Evolutionary conservation across 2,888 invertebrate genomes (phyloP).

Genomic region (Lasioglossum vierecki): DNA sequence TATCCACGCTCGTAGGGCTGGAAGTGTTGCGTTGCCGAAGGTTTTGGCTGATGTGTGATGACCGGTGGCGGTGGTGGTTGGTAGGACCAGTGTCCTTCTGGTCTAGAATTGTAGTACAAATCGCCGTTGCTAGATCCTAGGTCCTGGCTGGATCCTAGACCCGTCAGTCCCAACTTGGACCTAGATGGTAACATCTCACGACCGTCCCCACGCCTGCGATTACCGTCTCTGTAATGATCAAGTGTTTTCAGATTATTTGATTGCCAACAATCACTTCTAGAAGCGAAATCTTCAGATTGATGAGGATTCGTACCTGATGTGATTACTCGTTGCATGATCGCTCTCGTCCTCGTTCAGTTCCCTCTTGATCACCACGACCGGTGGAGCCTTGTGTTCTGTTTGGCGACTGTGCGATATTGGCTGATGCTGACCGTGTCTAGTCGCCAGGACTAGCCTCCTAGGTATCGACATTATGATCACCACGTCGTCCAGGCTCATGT

Average conservation of each 20-base stretch:
- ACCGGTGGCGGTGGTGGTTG: conserved; percentile 93
- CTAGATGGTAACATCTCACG: conserved; percentile 91
- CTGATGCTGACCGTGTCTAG: conserved; percentile 88
- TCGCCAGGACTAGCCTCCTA: conserved; percentile 95
- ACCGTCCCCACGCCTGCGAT: conserved; percentile 89
- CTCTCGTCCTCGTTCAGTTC: conserved; percentile 93
- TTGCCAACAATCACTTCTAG: neutral
- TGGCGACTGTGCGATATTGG: conserved; percentile 81
- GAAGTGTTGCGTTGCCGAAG: conserved; percentile 90
- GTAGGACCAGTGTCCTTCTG: conserved; percentile 86
- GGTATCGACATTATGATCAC: conserved; percentile 99
- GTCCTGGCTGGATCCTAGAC: conserved; percentile 84
- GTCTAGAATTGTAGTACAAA: conserved; percentile 92
- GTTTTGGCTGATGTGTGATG: conserved; percentile 95
- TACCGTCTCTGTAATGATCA: conserved; percentile 84
- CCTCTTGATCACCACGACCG: conserved; percentile 95
- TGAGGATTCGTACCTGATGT: conserved; percentile 78
- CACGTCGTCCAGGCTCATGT: conserved; percentile 99
- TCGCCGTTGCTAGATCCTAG: conserved; percentile 87
- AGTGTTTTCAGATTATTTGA: neutral
- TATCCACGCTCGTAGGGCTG: conserved; percentile 94
- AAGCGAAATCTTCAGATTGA: neutral
- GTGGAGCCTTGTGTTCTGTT: conserved; percentile 92
- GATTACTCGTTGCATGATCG: conserved; percentile 84
- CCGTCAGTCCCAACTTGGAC: conserved; percentile 89